Base-by-base conservation (phyloP, 2,888 invertebrate genomes). In the Perithous albicinctus region DNA sequence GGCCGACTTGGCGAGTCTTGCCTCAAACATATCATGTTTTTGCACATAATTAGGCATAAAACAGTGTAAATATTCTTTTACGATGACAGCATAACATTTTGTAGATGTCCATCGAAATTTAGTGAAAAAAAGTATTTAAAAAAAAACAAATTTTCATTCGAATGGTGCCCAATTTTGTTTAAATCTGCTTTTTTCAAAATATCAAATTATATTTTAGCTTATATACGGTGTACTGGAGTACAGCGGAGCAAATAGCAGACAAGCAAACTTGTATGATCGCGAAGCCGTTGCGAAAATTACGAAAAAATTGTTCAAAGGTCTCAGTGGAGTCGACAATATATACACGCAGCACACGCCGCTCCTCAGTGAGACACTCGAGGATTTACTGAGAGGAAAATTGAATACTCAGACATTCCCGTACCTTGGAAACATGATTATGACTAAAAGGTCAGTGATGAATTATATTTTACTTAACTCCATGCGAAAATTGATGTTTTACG, bases 311-410 rank as follows among this genome's bases (percentile, higher is more conserved):
- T 97, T 96, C 90, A 98, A 97, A 95, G 97, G 97, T 18, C 93
- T 98, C 20, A 97, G 97, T 93, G 99, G 99, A 0, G 99, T 99
- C 0, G 99, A 99, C 92, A 99, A 99, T 93, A 98, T 99, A 82
- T 99, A 99, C 93, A 99, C 99, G 0, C 99, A 99, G 91, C 99
- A 99, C 93, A 96, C 96, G n/a, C 99, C 99, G 0, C 94, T 98
- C 26, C 93, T 99, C 5, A 96, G 96, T 87, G 97, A 98, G 90
- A 96, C 97, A 0, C 92, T 99, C 0, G 99, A 99, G 88, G 98
- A 98, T 90, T 94, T 99, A 0, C 95, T 97, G 41, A 98, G 97
- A 91, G 98, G 98, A 1, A 96, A 96, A 89, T 94, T 99, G n/a
- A 95, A 96, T 77, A 98, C 98, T 88, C 95, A 96, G 80, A 93